Percentiles rank a stretch among this genome's conserved stretches.
Conservation (phyloP, 2,888 invertebrate species). For the Tenthredo livida region DNA sequence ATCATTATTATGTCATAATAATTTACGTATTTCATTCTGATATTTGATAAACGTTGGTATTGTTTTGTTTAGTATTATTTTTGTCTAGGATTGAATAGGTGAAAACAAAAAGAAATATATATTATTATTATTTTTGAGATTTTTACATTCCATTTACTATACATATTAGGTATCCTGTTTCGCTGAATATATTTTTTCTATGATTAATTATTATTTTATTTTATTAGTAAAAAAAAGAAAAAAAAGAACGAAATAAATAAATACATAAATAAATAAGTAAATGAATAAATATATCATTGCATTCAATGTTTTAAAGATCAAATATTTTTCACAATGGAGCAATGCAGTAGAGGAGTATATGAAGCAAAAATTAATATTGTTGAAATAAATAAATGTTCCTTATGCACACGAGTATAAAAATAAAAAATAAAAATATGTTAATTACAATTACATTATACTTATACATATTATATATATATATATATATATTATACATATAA, state of each 20-base stretch:
- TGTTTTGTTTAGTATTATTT: slow-evolving; percentile 8
- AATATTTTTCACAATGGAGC: slow-evolving; percentile 61
- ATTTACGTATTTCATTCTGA: slow-evolving; percentile 18
- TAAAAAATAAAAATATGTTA: slow-evolving; percentile 58
- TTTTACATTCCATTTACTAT: slow-evolving; percentile 56
- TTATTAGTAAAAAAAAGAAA: background rate
- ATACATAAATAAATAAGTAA: background rate
- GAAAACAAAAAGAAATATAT: background rate
- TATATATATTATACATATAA: slow-evolving; percentile 58
- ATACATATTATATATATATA: slow-evolving; percentile 58
- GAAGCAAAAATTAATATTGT: slow-evolving; percentile 60
- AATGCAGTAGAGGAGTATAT: slow-evolving; percentile 58
- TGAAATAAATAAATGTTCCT: slow-evolving; percentile 68
- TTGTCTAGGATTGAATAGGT: background rate
- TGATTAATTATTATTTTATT: slow-evolving; percentile 18
- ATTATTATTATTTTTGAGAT: slow-evolving; percentile 50
- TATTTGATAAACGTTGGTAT: slow-evolving; percentile 25
- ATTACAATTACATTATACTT: slow-evolving; percentile 54
- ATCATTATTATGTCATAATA: background rate
- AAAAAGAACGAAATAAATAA: background rate
- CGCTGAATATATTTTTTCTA: slow-evolving; percentile 36
- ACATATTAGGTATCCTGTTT: slow-evolving; percentile 48
- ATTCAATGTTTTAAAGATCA: slow-evolving; percentile 47
- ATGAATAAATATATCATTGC: background rate
- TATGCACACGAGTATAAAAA: slow-evolving; percentile 67